Evolutionary conservation across 2,797 vertebrate genomes (phyloP).

Genomic region (Pseudotriccus pelzelni): DNA sequence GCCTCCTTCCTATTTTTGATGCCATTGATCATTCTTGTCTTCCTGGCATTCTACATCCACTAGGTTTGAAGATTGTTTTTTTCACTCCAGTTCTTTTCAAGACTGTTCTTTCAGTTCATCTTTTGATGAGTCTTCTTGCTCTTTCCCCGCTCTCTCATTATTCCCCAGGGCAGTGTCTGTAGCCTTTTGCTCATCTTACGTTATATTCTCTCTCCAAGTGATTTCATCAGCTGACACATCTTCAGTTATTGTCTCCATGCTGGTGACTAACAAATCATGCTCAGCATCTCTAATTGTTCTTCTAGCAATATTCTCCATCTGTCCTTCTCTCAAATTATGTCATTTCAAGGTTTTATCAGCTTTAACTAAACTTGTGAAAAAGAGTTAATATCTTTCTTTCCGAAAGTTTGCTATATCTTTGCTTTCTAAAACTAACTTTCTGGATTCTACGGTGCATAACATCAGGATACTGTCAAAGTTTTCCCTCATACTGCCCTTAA

Average conservation of each 20-base stretch:
- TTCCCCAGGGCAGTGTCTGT: background rate
- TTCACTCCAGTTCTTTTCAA: background rate
- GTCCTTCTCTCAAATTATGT: background rate
- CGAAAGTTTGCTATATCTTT: background rate
- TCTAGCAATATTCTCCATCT: background rate
- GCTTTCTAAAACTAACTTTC: background rate
- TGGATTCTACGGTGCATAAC: background rate
- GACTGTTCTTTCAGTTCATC: background rate
- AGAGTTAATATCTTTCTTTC: background rate
- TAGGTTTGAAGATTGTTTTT: background rate
- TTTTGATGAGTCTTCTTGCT: background rate
- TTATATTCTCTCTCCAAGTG: background rate
- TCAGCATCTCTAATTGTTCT: constrained; percentile 7
- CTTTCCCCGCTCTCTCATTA: background rate
- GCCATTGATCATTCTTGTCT: background rate
- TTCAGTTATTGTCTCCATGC: background rate
- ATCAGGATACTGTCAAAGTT: background rate
- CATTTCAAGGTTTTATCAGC: background rate
- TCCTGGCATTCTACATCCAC: background rate
- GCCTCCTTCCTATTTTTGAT: background rate
- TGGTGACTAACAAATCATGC: constrained; percentile 34
- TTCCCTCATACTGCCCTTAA: background rate
- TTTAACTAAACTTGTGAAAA: background rate
- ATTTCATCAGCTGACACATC: constrained; percentile 17
- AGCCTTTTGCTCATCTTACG: background rate